Conservation (phyloP, 2,797 vertebrate genomes). For the Typhlichthys subterraneus region DNA sequence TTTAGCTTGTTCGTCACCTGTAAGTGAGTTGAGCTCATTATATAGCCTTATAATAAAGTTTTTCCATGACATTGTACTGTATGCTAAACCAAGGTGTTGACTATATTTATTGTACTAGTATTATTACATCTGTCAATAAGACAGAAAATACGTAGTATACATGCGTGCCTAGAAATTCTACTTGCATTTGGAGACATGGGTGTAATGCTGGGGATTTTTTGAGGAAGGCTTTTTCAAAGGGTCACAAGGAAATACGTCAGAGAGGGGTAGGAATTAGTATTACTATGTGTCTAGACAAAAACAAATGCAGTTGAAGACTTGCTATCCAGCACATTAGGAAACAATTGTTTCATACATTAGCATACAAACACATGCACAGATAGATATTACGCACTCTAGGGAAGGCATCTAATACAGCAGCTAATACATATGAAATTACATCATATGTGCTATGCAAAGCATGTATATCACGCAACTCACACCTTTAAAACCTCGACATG, state of each 20-base stretch:
- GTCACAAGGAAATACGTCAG: conserved; percentile 7
- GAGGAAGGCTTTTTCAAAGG: neutral
- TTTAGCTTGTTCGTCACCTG: too few species aligned
- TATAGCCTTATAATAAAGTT: too few species aligned
- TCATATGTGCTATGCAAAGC: conserved; percentile 43
- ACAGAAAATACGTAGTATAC: too few species aligned
- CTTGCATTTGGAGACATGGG: neutral
- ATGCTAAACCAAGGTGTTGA: too few species aligned
- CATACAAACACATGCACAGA: conserved; percentile 17
- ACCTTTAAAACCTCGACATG: too few species aligned
- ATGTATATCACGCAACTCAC: conserved; percentile 2
- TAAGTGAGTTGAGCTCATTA: too few species aligned
- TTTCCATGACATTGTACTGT: too few species aligned
- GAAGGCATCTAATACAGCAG: conserved; percentile 55
- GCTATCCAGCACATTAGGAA: conserved; percentile 18
- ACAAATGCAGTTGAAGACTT: conserved; percentile 27
- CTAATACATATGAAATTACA: conserved; percentile 50
- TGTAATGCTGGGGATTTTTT: neutral
- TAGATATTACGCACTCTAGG: conserved; percentile 33
- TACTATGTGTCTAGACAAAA: conserved; percentile 10
- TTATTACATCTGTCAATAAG: too few species aligned
- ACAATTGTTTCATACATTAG: conserved; percentile 10
- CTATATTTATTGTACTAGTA: too few species aligned
- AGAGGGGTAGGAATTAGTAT: neutral
- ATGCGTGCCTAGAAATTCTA: too few species aligned